Base-by-base conservation (phyloP, 1,140 invertebrate species). In the Armadillidium nasatum region DNA sequence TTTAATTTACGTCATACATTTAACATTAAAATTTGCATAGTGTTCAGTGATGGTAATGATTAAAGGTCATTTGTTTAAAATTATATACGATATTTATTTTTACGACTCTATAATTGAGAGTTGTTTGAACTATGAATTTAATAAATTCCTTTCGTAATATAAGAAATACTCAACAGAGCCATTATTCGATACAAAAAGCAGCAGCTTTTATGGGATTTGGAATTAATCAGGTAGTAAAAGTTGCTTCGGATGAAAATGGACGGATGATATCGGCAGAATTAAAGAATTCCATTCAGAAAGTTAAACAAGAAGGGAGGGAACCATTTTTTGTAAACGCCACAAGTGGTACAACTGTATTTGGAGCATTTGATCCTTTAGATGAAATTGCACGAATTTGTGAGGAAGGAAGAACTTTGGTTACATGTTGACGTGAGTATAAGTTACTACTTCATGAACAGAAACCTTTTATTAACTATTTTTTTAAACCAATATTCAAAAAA, bases 301-400 rank as follows among this genome's bases (percentile, higher is more conserved):
- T 73, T 6, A 22, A 74, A 45, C 54, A 68, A 15, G 67, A 74
- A 70, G 78, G 76, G 2, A 43, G 73, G 21, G 76, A 78, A 43
- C 95, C 95, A 0, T 89, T 97, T 80, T 91, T 97, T 89, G 94
- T 97, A 0, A 92, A 91, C 13, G 93, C 94, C 0, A 98, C 95
- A 0, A 89, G 93, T 46, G 96, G 96, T 46, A 94, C 75, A 87
- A 95, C 82, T 69, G 76, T 81, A 76, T 77, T 80, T 79, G 97
- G 97, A 4, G 94, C 95, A 0, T 97, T 92, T 81, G 96, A 99
- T 85, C 94, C 96, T 0, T 83, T 99, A 33, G 33, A 33, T 33
- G 33, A 33, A 33, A 33, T 33, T 6, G 33, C 92, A 0, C 89
- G 90, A 43, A 82, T 98, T 10, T 98, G 96, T 83, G 84, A 90